A percentile compares a stretch with the other conserved stretches of the same genome.
Evolutionary conservation across 2,888 invertebrate species (phyloP).

Genomic region (Amblyjoppa proteus): DNA sequence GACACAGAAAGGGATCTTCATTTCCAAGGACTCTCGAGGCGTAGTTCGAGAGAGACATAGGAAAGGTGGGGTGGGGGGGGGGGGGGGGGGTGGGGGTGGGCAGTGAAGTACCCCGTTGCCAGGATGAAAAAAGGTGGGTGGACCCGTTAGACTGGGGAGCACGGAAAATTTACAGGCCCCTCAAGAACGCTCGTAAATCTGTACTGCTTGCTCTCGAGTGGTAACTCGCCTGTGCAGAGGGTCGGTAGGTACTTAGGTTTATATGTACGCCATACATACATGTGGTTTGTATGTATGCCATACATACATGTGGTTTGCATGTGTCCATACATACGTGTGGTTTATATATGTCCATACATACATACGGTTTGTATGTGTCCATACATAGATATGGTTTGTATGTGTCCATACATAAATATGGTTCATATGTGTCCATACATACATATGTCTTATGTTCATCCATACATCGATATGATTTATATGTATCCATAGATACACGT

Average conservation of each 20-base stretch:
- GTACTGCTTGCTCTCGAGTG: constrained; percentile 60
- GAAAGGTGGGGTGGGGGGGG: constrained; percentile 35
- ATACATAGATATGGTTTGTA: neutral
- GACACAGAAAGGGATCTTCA: constrained; percentile 4
- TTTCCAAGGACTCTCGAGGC: neutral
- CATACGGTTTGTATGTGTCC: neutral
- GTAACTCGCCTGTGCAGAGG: constrained; percentile 65
- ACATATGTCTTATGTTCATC: too few relatives aligned
- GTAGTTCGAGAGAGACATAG: neutral
- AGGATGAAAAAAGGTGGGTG: constrained; percentile 47
- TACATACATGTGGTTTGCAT: too few relatives aligned
- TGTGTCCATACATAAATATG: too few relatives aligned
- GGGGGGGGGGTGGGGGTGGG: constrained; percentile 40
- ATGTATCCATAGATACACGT: neutral
- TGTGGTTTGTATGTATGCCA: too few relatives aligned
- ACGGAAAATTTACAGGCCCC: constrained; percentile 76
- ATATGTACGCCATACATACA: neutral
- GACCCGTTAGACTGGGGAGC: constrained; percentile 71
- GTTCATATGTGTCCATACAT: too few relatives aligned
- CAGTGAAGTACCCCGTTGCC: constrained; percentile 17
- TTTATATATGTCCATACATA: too few relatives aligned
- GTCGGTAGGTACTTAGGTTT: neutral
- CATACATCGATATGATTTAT: neutral
- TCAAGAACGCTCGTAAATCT: constrained; percentile 77
- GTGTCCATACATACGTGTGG: neutral